Base-by-base conservation (phyloP, 2,113 vertebrate genomes). In the Tretioscincus oriximinensis region DNA sequence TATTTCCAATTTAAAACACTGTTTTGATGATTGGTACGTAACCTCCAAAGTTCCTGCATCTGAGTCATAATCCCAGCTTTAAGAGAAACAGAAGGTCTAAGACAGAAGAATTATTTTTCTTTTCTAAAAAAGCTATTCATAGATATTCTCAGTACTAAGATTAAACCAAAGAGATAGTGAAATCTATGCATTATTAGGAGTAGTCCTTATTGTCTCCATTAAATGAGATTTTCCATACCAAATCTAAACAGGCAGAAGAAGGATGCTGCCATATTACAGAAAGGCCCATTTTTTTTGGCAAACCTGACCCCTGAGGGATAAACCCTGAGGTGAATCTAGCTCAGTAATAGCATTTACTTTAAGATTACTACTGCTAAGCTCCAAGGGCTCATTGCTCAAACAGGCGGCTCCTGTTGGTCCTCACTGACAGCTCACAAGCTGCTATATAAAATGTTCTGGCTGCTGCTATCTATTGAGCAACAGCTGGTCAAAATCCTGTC, bases 11-110 rank as follows among this genome's bases (percentile, higher is more conserved):
- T 28, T 1, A 10, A 12, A 1, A n/a, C 0, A 0, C 0, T 0
- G 7, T 54, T 49, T 9, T 28, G 1, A 68, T n/a, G 0, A 2
- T 28, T 60, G 0, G 1, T 0, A 0, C 2, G 4, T 0, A 1
- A 1, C 2, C 58, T 18, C n/a, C 6, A 51, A 11, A 5, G 49
- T 51, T 54, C 54, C 49, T 77, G 65, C 47, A 78, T 12, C 66
- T 26, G 22, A 7, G 14, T 5, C 4, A 49, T 66, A 10, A 21
- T 64, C 10, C 20, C 45, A 51, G 9, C 8, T 65, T n/a, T 51
- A 67, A 28, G n/a, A 78, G n/a, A 64, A 64, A 9, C 21, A 10
- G 26, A 20, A 79, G 26, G 31, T 7, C n/a, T 28, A 70, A 70
- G 24, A 35, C 22, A 51, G 35, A 54, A 51, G 21, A 45, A 10